phyloP scores from a whole-genome alignment of 2,113 vertebrate species.

The Eulemur rufifrons region DNA sequence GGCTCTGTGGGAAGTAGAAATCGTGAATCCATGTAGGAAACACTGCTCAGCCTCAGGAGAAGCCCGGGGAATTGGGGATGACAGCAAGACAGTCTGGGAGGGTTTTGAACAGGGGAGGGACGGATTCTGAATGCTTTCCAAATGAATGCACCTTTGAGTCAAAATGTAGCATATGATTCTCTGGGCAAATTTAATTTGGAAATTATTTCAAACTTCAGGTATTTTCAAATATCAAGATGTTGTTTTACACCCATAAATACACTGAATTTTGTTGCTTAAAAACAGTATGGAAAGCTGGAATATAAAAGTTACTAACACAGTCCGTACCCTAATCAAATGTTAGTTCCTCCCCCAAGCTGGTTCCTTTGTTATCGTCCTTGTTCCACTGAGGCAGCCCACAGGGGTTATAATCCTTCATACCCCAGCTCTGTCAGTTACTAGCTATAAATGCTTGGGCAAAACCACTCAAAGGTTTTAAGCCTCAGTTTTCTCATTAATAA shows the following conservation, averaged over 20 bases:
- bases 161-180: neutral
- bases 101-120: neutral
- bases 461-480: neutral
- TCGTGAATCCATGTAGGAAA: neutral
- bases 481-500: neutral
- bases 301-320: neutral
- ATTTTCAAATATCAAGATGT: neutral
- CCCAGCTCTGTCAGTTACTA: neutral
- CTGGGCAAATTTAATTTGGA: neutral
- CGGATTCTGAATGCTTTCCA: neutral
- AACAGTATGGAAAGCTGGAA: neutral
- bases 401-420: neutral
- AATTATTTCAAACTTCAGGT: neutral
- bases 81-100: neutral
- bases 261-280: neutral
- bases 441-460: neutral
- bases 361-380: neutral
- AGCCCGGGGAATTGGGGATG: neutral
- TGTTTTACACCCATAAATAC: neutral
- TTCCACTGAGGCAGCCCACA: neutral
- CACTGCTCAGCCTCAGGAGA: neutral
- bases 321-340: neutral
- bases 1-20: neutral
- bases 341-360: neutral
- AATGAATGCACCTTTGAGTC: neutral